Base-by-base conservation (phyloP, 2,888 invertebrate genomes). In the Leucania comma region DNA sequence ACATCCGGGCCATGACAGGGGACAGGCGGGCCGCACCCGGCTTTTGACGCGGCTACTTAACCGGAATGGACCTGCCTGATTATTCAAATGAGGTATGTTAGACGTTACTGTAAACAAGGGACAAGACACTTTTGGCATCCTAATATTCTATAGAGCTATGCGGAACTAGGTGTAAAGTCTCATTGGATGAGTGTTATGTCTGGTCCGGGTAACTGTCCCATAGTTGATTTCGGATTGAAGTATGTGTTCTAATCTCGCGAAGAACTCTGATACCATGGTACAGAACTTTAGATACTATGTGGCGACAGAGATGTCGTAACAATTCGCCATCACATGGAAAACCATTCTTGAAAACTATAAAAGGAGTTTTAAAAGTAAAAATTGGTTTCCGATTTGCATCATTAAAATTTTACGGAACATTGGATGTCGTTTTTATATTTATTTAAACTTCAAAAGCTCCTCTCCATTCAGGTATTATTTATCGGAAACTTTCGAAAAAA, bases 1-100 rank as follows among this genome's bases (percentile, higher is more conserved):
- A 76, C 84, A 84, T 79, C 79, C 72, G 70, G 58, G 48, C 51
- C 69, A 70, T 84, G 82, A 82, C 84, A 79, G 69, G 69, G 73
- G 76, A 72, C 72, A 64, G 72, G 50, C 63, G 54, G 56, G 58
- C 46, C 59, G 62, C 75, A n/a, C 38, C 59, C 68, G 78, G 68
- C 78, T 82, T 80, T 82, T 79, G 84, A 84, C 75, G 71, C 61
- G 61, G 50, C 78, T 62, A 81, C 72, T 72, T 81, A 81, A 57
- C 66, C 20, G 29, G 71, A 68, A 72, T 77, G 64, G 67, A 68
- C 61, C 66, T 57, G 71, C 51, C 78, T 72, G 81, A 79, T 81
- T 65, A 77, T 81, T 62, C 61, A 32, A 77, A 68, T 54, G 58
- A 61, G 61, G 54, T 32, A 69, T 59, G 35, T 53, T 62, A 53